Conservation (phyloP, 2,888 invertebrate species). For the Quadriops clusia region DNA sequence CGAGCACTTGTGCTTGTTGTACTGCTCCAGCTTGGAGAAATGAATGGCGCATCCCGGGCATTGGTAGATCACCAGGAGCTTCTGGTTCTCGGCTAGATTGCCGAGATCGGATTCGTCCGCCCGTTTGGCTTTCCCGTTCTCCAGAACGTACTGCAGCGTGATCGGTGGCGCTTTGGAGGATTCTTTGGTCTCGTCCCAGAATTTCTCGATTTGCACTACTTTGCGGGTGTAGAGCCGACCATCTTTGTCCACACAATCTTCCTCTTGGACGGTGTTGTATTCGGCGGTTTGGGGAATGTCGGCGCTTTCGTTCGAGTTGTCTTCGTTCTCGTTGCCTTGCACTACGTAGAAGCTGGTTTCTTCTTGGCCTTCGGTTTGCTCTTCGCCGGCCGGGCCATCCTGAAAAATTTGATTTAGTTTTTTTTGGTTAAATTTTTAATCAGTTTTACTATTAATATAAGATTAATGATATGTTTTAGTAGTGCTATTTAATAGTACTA, state of each 20-base stretch:
- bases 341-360: slow-evolving; percentile 10
- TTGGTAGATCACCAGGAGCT: slow-evolving; percentile 30
- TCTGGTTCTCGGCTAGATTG: slow-evolving; percentile 16
- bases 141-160: slow-evolving; percentile 22
- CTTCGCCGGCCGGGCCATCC: slow-evolving; percentile 14
- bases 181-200: slow-evolving; percentile 35
- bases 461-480: too few species aligned
- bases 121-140: slow-evolving; percentile 22
- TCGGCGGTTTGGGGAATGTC: slow-evolving; percentile 21
- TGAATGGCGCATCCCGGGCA: slow-evolving; percentile 39
- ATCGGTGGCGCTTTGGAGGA: slow-evolving; percentile 22
- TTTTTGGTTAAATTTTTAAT: too few species aligned
- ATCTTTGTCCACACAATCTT: slow-evolving; percentile 40
- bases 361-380: slow-evolving; percentile 8
- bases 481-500: too few species aligned
- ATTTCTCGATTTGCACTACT: slow-evolving; percentile 47
- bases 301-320: slow-evolving; percentile 16
- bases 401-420: too few species aligned
- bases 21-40: slow-evolving; percentile 37
- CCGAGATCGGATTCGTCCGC: slow-evolving; percentile 18
- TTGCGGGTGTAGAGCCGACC: slow-evolving; percentile 41
- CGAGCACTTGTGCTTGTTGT: slow-evolving; percentile 36
- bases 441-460: too few species aligned
- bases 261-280: slow-evolving; percentile 36
- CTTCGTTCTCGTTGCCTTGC: slow-evolving; percentile 9